Evolutionary conservation across 2,797 vertebrate genomes (phyloP), one percentile per base, ranked within the genome.

Genomic region (Phataginus tetradactyla): DNA sequence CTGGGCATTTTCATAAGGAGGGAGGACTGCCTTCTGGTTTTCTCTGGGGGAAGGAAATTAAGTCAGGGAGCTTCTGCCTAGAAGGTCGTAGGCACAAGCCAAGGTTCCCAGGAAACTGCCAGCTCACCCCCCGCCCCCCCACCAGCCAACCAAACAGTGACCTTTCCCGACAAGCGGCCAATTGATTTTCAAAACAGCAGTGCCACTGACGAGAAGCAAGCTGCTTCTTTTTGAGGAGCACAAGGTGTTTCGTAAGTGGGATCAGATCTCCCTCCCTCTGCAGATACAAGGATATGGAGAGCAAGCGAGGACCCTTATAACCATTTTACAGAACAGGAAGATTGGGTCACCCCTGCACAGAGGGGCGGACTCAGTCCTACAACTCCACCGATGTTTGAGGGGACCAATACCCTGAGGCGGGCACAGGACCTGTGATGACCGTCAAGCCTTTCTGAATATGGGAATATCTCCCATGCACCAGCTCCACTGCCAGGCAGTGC

Each of bases 31-130:
- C 37, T 80, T 86, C n/a, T 49, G 42, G n/a, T 59, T 90, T 95
- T 77, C 87, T 86, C 39, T 27, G 27, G 15, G 17, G 51, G 20
- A 78, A 84, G 55, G 39, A 78, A 81, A 57, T 37, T 18, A 21
- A 78, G 42, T 21, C 42, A 61, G 45, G 49, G 21, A 11, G 45
- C 23, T 57, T 71, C 59, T 91, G 57, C 57, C 49, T 23, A 13
- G 32, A 29, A 79, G 78, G 53, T 12, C 45, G 34, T 13, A 25
- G 53, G 37, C 64, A 66, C 2, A 12, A 39, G 86, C 81, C 71
- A 79, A 55, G 7, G 5, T 87, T 86, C 71, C 84, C 61, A 69
- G 89, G 77, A 78, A 81, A 79, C 9, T 37, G 71, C 94, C 45
- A 85, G 77, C 71, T 79, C 66, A 71, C 61, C 53, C 45, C 20